These are phyloP conservation scores for Acromyrmex echinatior DNA, from an alignment of 1,140 invertebrate species.

Conservation along the genomic window DNA sequence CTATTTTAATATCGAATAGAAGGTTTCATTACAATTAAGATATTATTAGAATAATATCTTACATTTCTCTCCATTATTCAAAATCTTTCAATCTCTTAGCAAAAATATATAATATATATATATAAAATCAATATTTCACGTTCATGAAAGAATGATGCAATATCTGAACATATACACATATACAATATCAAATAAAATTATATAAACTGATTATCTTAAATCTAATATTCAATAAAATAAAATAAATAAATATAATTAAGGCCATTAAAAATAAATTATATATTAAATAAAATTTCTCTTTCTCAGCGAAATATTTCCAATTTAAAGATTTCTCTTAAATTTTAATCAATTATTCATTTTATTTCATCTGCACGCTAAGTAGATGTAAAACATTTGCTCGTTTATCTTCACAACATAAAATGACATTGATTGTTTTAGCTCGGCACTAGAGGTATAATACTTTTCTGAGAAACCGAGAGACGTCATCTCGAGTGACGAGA, in stretches of 20 bases:
- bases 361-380: neutral
- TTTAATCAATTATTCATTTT: neutral
- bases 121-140: neutral
- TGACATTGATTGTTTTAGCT: constrained; percentile 42
- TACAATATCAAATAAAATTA: neutral
- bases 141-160: neutral
- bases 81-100: neutral
- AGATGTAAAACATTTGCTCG: neutral
- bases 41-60: neutral
- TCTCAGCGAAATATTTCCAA: neutral
- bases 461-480: neutral
- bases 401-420: neutral
- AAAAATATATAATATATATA: too few relatives aligned
- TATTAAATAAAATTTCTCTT: neutral
- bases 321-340: neutral
- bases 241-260: neutral
- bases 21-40: neutral
- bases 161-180: neutral
- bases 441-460: neutral
- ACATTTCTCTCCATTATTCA: constrained; percentile 7
- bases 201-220: neutral
- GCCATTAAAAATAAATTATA: neutral
- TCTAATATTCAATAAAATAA: neutral
- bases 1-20: neutral
- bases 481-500: neutral